Evolutionary conservation across 2,888 invertebrate species (phyloP).

Genomic region (Aelia acuminata): DNA sequence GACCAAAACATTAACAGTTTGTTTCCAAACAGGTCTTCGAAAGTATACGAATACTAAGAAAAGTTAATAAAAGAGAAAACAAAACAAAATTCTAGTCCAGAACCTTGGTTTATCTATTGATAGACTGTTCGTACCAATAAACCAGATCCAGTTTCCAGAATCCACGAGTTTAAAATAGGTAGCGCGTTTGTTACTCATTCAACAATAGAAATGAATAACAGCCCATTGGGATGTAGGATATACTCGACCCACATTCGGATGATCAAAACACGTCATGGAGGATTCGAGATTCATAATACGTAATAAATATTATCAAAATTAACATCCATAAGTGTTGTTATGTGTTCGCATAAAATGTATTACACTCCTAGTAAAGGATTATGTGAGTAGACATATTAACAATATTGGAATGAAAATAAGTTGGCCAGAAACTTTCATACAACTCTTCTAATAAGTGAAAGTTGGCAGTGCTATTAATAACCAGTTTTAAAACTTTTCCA

Average conservation of each 20-base stretch:
- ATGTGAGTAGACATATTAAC: not conserved
- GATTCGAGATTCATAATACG: not conserved
- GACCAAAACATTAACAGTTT: not conserved
- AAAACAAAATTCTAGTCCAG: not conserved
- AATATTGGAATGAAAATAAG: not conserved
- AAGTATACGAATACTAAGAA: not conserved
- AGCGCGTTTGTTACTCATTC: not conserved
- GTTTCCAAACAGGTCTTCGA: slow-evolving; percentile 10
- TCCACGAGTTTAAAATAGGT: slow-evolving; percentile 1
- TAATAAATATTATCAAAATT: not conserved
- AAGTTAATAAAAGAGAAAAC: slow-evolving; percentile 19
- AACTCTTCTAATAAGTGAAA: not conserved
- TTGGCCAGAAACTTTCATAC: not conserved
- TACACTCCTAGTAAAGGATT: not conserved
- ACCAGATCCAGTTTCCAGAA: slow-evolving; percentile 7
- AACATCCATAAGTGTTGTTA: not conserved
- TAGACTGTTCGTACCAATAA: slow-evolving; percentile 26
- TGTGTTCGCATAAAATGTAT: no score
- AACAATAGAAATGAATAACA: not conserved
- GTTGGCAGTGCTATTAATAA: not conserved
- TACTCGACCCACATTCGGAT: not conserved
- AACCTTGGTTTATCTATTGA: slow-evolving; percentile 36
- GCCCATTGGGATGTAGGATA: not conserved
- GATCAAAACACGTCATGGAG: not conserved
- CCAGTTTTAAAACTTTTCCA: not conserved